These are phyloP conservation scores for Thamnophis sirtalis DNA, from an alignment of 2,113 vertebrate genomes.

Conservation along the genomic window DNA sequence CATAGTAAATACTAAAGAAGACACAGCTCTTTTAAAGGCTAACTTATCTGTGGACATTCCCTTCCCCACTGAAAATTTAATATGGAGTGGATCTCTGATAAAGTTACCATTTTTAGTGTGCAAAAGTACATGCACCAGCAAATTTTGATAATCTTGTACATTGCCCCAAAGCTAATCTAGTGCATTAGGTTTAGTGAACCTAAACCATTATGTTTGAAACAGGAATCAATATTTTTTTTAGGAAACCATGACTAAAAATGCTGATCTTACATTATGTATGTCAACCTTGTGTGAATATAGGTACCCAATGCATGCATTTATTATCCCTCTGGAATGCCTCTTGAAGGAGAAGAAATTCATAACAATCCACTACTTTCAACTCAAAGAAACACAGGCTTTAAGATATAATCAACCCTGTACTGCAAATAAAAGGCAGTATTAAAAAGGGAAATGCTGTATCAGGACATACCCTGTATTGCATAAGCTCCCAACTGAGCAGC, in stretches of 20 bases:
- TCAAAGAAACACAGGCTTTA: not conserved
- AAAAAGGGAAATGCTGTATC: conserved; percentile 1
- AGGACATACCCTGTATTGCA: conserved; percentile 79
- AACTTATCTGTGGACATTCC: not conserved
- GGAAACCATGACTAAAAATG: not conserved
- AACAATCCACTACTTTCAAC: not conserved
- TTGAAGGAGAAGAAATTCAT: conserved; percentile 2
- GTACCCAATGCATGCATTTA: not conserved
- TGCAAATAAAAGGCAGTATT: not conserved
- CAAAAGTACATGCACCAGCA: not conserved
- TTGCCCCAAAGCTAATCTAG: not conserved
- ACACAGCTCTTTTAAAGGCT: not conserved
- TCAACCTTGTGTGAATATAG: not conserved
- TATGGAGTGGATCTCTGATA: not conserved
- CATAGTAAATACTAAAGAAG: not conserved
- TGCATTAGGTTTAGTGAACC: not conserved
- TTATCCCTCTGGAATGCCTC: not conserved
- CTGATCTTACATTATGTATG: not conserved
- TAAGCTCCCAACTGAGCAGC: conserved; percentile 79
- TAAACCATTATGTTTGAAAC: not conserved
- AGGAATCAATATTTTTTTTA: not conserved
- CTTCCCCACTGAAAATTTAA: not conserved
- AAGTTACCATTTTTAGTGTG: not conserved
- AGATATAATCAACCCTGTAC: not conserved
- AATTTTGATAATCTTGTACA: not conserved